Percentiles rank a stretch among this genome's conserved stretches.
Conservation (phyloP, 30 jellyfish, hydroid and myxozoan genomes). For the Clytia hemisphaerica region DNA sequence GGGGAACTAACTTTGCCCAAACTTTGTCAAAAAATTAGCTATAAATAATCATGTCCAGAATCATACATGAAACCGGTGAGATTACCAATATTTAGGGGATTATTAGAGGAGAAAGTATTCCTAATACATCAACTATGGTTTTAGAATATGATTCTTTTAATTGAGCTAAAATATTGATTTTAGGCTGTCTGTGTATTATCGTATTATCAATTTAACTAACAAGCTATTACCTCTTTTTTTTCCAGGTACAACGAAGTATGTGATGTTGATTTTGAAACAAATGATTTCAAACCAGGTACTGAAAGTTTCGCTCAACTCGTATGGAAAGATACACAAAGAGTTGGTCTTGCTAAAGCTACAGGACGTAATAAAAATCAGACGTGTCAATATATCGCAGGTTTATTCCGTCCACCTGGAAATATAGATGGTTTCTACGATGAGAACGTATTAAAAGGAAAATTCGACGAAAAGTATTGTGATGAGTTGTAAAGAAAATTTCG, state of each 20-base stretch:
- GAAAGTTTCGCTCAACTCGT: conserved; percentile 88
- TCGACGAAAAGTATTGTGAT: conserved; percentile 76
- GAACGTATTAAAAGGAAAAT: conserved; percentile 61
- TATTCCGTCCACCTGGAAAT: conserved; percentile 84
- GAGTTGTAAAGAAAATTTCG: conserved; percentile 21
- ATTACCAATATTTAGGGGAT: no score
- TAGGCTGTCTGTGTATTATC: no score
- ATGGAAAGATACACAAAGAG: conserved; percentile 65
- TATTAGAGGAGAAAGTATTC: no score
- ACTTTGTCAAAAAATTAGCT: no score
- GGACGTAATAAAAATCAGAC: conserved; percentile 43
- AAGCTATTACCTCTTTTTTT: no score
- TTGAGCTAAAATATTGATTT: no score
- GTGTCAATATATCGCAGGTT: conserved; percentile 91
- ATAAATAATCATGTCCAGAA: no score
- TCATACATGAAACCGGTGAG: no score
- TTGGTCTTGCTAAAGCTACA: conserved; percentile 96
- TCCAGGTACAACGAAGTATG: conserved; percentile 42
- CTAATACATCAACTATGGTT: no score
- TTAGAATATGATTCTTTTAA: no score
- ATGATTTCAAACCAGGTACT: conserved; percentile 14
- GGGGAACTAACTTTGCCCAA: no score
- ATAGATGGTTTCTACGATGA: conserved; percentile 51
- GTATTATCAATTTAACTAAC: no score
- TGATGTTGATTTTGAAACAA: conserved; percentile 14